Evolutionary conservation across 1,140 invertebrate species (phyloP).

Genomic region (Leptopilina boulardi): DNA sequence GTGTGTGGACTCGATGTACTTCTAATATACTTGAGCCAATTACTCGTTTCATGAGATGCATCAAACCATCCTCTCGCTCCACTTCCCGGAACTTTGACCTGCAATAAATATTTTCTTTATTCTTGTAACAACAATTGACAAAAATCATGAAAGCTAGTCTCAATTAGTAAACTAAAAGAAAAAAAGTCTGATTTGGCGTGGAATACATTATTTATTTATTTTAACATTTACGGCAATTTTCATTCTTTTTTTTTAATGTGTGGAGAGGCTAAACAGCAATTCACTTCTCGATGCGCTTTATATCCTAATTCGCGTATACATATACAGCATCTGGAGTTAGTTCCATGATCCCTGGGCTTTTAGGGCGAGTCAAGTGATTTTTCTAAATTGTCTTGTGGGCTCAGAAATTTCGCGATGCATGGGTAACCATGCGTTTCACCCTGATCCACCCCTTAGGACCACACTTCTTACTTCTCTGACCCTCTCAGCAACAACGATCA

Average conservation of each 20-base stretch:
- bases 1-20: slow-evolving; percentile 80
- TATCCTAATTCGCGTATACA: neutral
- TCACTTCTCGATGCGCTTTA: neutral
- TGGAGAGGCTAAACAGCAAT: neutral
- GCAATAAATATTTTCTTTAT: slow-evolving; percentile 61
- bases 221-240: too few relatives aligned
- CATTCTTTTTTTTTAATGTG: neutral
- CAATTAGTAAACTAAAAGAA: too few relatives aligned
- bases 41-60: slow-evolving; percentile 82
- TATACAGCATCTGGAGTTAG: slow-evolving; percentile 43
- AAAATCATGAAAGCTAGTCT: too few relatives aligned
- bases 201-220: too few relatives aligned
- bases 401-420: slow-evolving; percentile 65
- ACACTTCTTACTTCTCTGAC: slow-evolving; percentile 53
- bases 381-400: slow-evolving; percentile 72
- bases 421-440: slow-evolving; percentile 71
- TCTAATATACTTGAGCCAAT: slow-evolving; percentile 89
- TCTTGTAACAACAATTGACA: too few relatives aligned
- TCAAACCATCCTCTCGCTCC: slow-evolving; percentile 87
- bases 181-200: too few relatives aligned
- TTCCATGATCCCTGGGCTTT: slow-evolving; percentile 60
- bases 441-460: slow-evolving; percentile 58
- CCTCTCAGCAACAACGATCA: slow-evolving; percentile 51
- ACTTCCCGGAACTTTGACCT: slow-evolving; percentile 83
- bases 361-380: slow-evolving; percentile 74